Base-by-base conservation (phyloP, 1,140 invertebrate species). In the Proales similis region DNA sequence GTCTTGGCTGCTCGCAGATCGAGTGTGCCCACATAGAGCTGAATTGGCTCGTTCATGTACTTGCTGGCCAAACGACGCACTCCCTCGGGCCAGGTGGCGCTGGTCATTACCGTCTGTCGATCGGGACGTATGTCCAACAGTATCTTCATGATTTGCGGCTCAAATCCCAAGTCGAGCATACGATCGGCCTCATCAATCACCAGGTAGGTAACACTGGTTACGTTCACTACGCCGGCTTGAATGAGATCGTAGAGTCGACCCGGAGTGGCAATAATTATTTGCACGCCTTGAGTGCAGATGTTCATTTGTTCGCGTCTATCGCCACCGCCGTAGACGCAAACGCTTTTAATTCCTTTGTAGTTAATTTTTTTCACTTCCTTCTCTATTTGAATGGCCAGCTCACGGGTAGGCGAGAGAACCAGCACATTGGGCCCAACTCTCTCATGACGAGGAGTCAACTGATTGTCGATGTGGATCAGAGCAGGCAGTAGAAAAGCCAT, bases 331-430 rank as follows among this genome's bases (percentile, higher is more conserved):
- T 90, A 91, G 3, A 90, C 69, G 69, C 87, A 90, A n/a, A 87
- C 82, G 63, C 84, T 84, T 73, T 83, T 86, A 64, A 92, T 90
- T 12, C 81, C 81, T 68, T 79, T 82, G 67, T 90, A 92, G 2
- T 82, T 76, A 71, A 89, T 92, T 74, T 92, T 92, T 9, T 82
- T 81, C 0, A 87, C 84, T 79, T 94, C 90, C 38, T 82, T 82
- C 68, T 92, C 84, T 70, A 93, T 94, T 74, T 95, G 90, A 2
- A 87, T 73, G 0, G 90, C 90, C 27, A 94, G 74, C 75, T 94
- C 89, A 70, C 90, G 79, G 0, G 90, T 94, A 2, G 90, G 90
- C 2, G 88, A 87, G 70, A 94, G 76, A 9, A 94, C 79, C 1
- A 94, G 75, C 4, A 90, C 86, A 68, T 85, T 88, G 4, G 90